Conservation (phyloP, 2,888 invertebrate species). For the Sabatieria punctata region DNA sequence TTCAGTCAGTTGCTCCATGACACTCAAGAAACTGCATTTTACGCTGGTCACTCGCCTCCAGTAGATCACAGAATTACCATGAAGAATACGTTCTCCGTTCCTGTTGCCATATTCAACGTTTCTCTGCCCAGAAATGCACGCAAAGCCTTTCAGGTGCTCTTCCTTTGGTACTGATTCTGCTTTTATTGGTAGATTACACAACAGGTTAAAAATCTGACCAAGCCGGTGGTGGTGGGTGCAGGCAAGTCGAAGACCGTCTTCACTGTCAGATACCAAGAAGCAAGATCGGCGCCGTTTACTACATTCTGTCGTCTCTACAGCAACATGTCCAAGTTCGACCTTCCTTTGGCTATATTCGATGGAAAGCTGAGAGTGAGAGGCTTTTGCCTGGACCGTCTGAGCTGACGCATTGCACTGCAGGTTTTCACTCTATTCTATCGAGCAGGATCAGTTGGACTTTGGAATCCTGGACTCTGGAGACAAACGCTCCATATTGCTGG, state of each 20-base stretch:
- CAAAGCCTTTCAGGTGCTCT: conserved; percentile 4
- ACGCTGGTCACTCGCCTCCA: conserved; percentile 27
- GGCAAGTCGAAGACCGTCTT: conserved; percentile 19
- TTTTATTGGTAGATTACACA: neutral
- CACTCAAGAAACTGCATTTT: conserved; percentile 35
- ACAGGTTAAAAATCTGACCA: conserved; percentile 15
- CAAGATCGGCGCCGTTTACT: conserved; percentile 6
- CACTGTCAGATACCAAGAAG: conserved; percentile 19
- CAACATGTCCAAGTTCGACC: conserved; percentile 52
- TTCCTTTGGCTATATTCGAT: conserved; percentile 54
- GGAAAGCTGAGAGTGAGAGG: conserved; percentile 47
- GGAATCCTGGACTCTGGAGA: conserved; percentile 40
- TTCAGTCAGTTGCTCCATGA: conserved; percentile 36
- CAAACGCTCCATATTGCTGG: conserved; percentile 52
- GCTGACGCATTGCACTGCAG: too few species aligned
- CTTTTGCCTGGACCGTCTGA: conserved; percentile 5
- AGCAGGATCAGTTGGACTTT: conserved; percentile 37
- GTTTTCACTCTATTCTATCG: conserved; percentile 30
- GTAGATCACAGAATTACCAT: conserved; percentile 43
- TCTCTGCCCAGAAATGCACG: conserved; percentile 45
- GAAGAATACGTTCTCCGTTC: conserved; percentile 53
- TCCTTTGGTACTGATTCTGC: neutral
- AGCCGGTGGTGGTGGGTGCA: conserved; percentile 13
- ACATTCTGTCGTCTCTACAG: conserved; percentile 44
- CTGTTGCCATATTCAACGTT: conserved; percentile 54